phyloP scores from a whole-genome alignment of 1,140 invertebrate species.

The Neodiprion fabricii region DNA sequence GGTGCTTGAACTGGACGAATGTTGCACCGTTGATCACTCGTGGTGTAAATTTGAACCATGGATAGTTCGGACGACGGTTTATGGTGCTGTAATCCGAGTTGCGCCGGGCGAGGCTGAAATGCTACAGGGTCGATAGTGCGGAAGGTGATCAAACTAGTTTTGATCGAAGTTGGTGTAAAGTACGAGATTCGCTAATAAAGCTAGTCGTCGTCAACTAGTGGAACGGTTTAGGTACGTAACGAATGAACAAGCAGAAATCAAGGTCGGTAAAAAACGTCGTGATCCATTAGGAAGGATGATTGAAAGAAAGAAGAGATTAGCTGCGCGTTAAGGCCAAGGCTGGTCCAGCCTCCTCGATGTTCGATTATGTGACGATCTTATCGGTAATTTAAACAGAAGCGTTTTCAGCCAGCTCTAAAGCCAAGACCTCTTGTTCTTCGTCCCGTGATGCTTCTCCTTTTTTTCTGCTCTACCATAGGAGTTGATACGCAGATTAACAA shows the following conservation, averaged over 20 bases:
- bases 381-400: background rate
- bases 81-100: background rate
- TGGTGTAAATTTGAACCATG: conserved; percentile 1
- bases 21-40: background rate
- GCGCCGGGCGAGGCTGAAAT: background rate
- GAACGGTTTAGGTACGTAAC: background rate
- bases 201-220: background rate
- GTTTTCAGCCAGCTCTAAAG: background rate
- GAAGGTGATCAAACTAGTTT: background rate
- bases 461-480: too few relatives aligned
- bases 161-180: background rate
- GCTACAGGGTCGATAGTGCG: too few relatives aligned
- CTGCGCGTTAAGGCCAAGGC: background rate
- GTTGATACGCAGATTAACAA: too few relatives aligned
- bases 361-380: conserved; percentile 1
- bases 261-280: too few relatives aligned
- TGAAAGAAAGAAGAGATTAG: conserved; percentile 3
- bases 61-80: background rate
- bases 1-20: background rate
- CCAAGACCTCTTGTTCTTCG: background rate
- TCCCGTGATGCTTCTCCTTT: too few relatives aligned
- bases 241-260: too few relatives aligned
- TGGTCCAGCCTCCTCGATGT: background rate
- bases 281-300: background rate
- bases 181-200: background rate